Base-by-base conservation (phyloP, 1,140 invertebrate genomes). In the Aphaenogaster floridana region DNA sequence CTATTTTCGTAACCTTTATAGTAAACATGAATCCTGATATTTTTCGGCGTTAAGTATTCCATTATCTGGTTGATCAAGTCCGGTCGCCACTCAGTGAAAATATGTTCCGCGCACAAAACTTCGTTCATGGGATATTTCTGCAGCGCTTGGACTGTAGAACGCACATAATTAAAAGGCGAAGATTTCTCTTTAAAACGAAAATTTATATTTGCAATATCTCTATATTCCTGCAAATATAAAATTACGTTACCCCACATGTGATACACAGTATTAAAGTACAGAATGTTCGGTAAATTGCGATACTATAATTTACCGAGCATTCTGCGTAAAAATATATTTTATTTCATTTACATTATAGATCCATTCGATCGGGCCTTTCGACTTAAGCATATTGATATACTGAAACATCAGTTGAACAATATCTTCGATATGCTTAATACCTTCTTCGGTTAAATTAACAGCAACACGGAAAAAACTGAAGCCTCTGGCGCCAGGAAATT, bases 121-220 rank as follows among this genome's bases (percentile, higher is more conserved):
- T 99, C 98, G 91, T 98, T 97, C 90, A 99, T 96, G 2, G 98
- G 98, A 95, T 97, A 99, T 85, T 97, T 96, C 93, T 97, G 97
- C 79, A 97, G 90, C 3, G 95, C 94, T 42, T 97, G 96, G 9
- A 98, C 97, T 21, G 98, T 95, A 57, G 94, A 93, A 17, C 96
- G 96, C 11, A 98, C 98, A 91, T 98, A 97, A 86, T 90, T 95
- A 68, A 97, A 96, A 0, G 99, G 98, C 21, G 97, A 97, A 93
- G 98, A 97, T 93, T 98, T 98, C 93, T 99, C 99, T n/a, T 98
- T 98, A 94, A 99, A 99, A 21, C 97, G 96, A 94, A 99, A 99
- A 89, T 97, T 96, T 96, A 98, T 98, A 39, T 96, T 96, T 80
- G 97, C 96, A 3, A 99, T 97, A 89, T 98, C 97, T 77, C 96